Percentiles rank a stretch among this genome's conserved stretches.
Evolutionary conservation across 2,113 vertebrate species (phyloP).

Genomic region (Pyxicephalus adspersus): DNA sequence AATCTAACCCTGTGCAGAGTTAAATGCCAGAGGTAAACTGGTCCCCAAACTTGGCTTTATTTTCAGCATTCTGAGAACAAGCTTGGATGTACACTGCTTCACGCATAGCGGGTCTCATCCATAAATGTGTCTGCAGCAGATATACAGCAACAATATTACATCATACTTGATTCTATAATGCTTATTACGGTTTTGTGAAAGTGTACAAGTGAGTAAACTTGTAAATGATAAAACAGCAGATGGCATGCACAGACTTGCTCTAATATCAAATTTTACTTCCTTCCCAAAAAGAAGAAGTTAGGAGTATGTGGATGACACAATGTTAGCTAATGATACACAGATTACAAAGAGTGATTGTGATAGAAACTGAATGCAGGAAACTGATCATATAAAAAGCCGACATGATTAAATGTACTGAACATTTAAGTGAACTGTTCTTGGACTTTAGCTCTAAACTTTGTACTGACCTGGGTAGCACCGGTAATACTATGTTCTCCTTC

Average conservation of each 20-base stretch:
- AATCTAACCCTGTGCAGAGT: too few species aligned
- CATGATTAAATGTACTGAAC: neutral
- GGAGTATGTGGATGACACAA: neutral
- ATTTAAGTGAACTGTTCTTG: neutral
- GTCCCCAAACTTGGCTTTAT: too few species aligned
- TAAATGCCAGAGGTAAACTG: too few species aligned
- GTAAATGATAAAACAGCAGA: neutral
- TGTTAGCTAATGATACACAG: neutral
- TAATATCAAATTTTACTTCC: conserved; percentile 28
- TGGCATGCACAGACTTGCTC: neutral
- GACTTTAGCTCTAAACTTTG: neutral
- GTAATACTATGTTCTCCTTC: neutral
- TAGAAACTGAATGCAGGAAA: neutral
- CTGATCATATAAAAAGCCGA: neutral
- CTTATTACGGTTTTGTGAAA: neutral
- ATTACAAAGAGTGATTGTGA: conserved; percentile 1
- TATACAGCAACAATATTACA: too few species aligned
- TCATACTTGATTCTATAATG: too few species aligned
- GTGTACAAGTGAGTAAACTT: neutral
- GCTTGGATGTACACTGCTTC: too few species aligned
- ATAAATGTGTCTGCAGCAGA: too few species aligned
- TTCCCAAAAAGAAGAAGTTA: conserved; percentile 48
- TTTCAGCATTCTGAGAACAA: too few species aligned
- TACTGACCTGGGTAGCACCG: neutral
- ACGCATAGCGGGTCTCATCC: too few species aligned